A percentile compares a stretch with the other conserved stretches of the same genome.
Conservation (phyloP, 1,140 invertebrate genomes). For the Nylanderia fulva region DNA sequence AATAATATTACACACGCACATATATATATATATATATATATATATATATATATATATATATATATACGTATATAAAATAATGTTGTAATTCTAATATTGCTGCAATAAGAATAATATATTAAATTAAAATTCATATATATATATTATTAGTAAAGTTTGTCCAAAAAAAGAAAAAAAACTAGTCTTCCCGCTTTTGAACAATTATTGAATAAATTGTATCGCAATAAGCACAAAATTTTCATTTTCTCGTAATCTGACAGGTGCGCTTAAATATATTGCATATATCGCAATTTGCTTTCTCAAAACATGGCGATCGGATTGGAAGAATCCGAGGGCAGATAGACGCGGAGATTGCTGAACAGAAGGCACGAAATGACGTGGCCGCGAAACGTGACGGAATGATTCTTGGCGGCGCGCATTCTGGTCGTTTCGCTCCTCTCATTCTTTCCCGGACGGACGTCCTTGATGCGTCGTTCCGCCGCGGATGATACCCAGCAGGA, state of each 20-base stretch:
- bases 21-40: no score
- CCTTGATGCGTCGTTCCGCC: slow-evolving; percentile 63
- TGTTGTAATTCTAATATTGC: not conserved
- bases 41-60: not conserved
- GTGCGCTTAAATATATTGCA: not conserved
- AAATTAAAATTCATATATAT: no score
- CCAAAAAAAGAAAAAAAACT: no score
- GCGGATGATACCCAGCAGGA: slow-evolving; percentile 83
- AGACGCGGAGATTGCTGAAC: not conserved
- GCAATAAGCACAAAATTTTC: no score
- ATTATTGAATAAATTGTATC: no score
- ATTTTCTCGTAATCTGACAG: no score
- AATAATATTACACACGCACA: no score
- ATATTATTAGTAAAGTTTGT: no score
- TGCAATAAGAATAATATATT: not conserved
- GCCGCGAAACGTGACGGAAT: slow-evolving; percentile 48
- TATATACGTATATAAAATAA: not conserved
- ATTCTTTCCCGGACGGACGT: slow-evolving; percentile 11
- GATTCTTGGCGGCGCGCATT: slow-evolving; percentile 47
- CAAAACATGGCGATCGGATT: not conserved
- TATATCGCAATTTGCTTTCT: no score
- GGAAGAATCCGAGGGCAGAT: not conserved
- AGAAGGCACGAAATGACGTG: slow-evolving; percentile 34
- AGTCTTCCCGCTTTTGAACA: no score
- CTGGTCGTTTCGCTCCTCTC: slow-evolving; percentile 22